These are phyloP conservation scores for Lepidurus packardi DNA, from an alignment of 1,140 invertebrate genomes.

Conservation along the genomic window DNA sequence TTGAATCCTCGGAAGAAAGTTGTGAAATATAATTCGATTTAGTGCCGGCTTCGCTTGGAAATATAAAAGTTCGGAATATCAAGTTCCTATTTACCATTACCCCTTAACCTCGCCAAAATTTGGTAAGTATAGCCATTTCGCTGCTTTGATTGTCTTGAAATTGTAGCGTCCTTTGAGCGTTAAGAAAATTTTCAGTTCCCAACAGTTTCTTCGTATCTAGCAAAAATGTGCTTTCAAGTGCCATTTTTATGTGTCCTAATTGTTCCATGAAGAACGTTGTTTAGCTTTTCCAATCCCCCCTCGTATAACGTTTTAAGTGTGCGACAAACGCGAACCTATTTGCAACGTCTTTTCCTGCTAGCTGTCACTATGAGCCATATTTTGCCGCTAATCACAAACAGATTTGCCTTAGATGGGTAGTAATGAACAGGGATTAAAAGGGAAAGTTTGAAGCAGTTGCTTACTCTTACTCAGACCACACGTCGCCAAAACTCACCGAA, in stretches of 20 bases:
- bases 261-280: background rate
- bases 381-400: background rate
- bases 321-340: background rate
- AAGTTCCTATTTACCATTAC: too few relatives aligned
- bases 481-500: background rate
- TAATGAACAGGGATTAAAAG: background rate
- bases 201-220: background rate
- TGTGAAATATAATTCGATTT: background rate
- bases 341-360: background rate
- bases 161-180: background rate
- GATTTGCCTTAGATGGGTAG: background rate
- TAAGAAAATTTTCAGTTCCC: background rate
- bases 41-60: background rate
- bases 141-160: background rate
- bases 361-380: background rate
- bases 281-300: background rate
- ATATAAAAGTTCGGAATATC: background rate
- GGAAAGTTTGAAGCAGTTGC: background rate
- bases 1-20: background rate
- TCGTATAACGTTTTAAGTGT: background rate
- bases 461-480: slow-evolving; percentile 7
- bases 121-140: background rate
- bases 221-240: background rate
- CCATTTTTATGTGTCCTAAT: background rate
- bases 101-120: too few relatives aligned